Base-by-base conservation (phyloP, 2,113 vertebrate species). In the Oryzias curvinotus region DNA sequence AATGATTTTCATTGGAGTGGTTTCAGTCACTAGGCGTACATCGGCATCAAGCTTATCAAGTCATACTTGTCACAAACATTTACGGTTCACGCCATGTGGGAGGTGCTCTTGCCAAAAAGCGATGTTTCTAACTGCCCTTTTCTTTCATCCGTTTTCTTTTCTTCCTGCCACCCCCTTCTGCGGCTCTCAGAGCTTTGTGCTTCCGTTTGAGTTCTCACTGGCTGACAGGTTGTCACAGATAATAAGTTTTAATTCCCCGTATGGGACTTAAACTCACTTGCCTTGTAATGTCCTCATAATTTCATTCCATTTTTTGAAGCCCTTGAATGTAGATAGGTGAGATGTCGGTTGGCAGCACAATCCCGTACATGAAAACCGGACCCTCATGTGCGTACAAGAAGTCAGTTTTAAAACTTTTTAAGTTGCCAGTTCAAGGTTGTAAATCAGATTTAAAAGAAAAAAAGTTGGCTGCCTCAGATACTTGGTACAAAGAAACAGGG, bases 171-270 rank as follows among this genome's bases (percentile, higher is more conserved):
- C 75, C 85, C 78, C 78, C 84, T 73, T 82, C 77, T 71, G 84
- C 65, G 66, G 70, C 81, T 89, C 81, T 64, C 51, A 5, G 81
- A 84, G 87, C 84, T 83, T 87, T 79, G 80, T 81, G 82, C 82
- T 82, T 70, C 71, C 85, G 84, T 91, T 87, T 82, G 86, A 91
- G 85, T 79, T 84, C 78, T 86, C 86, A 56, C 85, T 74, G 84
- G 81, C 85, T 92, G 91, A 91, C 91, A 91, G 89, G 89, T 88
- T 90, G 91, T 92, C 91, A 92, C 87, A 90, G 88, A 89, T 91
- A 92, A 92, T 92, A 92, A 89, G 88, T 91, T 90, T 89, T 90
- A 91, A 91, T 89, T 92, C 89, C 90, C 90, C 56, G 68, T 73
- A 74, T 84, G 91, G 88, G 89, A 91, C 80, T 65, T 57, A 79